These are phyloP conservation scores for Pseudomyrmex dendroicus DNA, from an alignment of 1,140 invertebrate species.

Conservation along the genomic window DNA sequence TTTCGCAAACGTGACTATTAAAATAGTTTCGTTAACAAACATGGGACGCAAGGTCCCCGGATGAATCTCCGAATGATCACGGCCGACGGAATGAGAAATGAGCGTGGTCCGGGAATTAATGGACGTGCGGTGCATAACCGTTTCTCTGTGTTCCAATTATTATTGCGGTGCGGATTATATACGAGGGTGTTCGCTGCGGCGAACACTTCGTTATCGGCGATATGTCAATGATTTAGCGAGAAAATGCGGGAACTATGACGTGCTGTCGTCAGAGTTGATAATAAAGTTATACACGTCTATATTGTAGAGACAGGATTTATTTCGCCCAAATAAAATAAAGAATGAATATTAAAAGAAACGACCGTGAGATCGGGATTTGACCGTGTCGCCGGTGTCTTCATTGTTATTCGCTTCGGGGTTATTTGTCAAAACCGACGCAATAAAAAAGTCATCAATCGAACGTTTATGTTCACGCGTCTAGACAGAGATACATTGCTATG, in stretches of 20 bases:
- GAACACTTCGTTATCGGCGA: background rate
- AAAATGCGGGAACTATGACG: background rate
- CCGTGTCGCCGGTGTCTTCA: background rate
- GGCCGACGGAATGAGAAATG: constrained; percentile 42
- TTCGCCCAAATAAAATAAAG: too few species aligned
- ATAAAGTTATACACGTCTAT: too few species aligned
- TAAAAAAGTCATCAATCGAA: constrained; percentile 1
- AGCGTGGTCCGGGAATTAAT: constrained; percentile 40
- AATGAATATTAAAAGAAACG: background rate
- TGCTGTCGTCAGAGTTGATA: too few species aligned
- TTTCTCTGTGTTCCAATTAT: constrained; percentile 43
- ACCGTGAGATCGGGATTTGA: constrained; percentile 1
- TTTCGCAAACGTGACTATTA: too few species aligned
- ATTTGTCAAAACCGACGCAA: too few species aligned
- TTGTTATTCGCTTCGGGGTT: background rate
- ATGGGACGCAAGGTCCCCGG: background rate
- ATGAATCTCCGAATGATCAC: constrained; percentile 17
- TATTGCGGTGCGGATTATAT: constrained; percentile 4
- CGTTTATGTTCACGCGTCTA: constrained; percentile 14
- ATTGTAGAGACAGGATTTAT: too few species aligned
- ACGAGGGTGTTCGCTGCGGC: constrained; percentile 17
- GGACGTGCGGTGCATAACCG: constrained; percentile 20
- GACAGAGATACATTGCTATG: background rate
- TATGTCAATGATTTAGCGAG: constrained; percentile 8
- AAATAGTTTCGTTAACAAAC: constrained; percentile 22